Evolutionary conservation across 2,888 invertebrate species (phyloP).

Genomic region (Heliconius ethilla): DNA sequence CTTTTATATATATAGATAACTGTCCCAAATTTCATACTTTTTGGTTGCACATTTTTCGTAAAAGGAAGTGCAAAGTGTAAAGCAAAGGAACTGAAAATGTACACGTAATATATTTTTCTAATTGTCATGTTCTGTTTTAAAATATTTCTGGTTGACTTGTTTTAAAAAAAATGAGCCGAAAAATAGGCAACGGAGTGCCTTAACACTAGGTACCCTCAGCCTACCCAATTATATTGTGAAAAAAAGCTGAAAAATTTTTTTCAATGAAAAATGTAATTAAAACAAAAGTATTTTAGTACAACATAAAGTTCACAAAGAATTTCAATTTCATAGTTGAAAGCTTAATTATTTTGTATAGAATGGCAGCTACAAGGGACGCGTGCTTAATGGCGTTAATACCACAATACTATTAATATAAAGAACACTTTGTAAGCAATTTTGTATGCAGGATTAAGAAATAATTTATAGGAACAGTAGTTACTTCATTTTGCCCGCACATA

Average conservation of each 20-base stretch:
- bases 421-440: slow-evolving; percentile 5
- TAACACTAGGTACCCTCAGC: background rate
- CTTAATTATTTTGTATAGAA: slow-evolving; percentile 24
- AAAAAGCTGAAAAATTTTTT: background rate
- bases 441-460: background rate
- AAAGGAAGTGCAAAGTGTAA: too few relatives aligned
- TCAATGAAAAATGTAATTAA: background rate
- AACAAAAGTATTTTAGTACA: too few relatives aligned
- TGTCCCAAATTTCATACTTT: too few relatives aligned
- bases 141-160: too few relatives aligned
- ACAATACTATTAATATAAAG: background rate
- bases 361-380: background rate
- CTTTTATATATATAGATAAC: too few relatives aligned
- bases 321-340: slow-evolving; percentile 23
- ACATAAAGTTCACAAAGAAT: background rate
- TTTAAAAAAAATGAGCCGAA: too few relatives aligned
- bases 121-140: too few relatives aligned
- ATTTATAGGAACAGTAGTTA: background rate
- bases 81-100: too few relatives aligned
- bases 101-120: too few relatives aligned
- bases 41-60: too few relatives aligned
- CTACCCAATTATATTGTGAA: background rate
- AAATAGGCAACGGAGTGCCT: background rate
- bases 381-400: slow-evolving; percentile 5
- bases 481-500: background rate